These are phyloP conservation scores for Scelioninae gen. 2 DNA, from an alignment of 2,888 invertebrate genomes.

Conservation along the genomic window DNA sequence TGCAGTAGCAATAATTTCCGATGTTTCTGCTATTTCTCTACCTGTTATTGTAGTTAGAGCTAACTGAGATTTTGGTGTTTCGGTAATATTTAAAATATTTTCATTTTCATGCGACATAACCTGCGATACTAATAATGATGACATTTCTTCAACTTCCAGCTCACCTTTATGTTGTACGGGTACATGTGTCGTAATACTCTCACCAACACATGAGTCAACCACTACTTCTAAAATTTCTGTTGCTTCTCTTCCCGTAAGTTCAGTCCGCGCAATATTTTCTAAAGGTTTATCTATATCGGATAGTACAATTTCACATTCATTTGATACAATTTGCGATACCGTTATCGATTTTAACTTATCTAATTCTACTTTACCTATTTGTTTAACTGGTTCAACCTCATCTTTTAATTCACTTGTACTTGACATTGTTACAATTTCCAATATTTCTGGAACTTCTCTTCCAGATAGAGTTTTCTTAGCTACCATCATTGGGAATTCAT, in stretches of 20 bases:
- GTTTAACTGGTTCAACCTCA: slow-evolving; percentile 61
- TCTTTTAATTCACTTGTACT: slow-evolving; percentile 5
- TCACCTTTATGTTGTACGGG: slow-evolving; percentile 65
- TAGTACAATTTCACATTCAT: slow-evolving; percentile 61
- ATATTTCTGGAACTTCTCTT: slow-evolving; percentile 75
- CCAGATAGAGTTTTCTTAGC: slow-evolving; percentile 58
- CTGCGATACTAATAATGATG: slow-evolving; percentile 67
- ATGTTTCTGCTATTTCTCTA: slow-evolving; percentile 74
- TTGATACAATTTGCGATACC: slow-evolving; percentile 63
- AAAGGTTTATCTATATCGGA: not conserved
- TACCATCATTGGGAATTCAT: not conserved
- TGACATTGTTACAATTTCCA: slow-evolving; percentile 65
- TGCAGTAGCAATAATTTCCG: slow-evolving; percentile 65
- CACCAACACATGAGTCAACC: slow-evolving; percentile 36
- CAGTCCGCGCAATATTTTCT: slow-evolving; percentile 39
- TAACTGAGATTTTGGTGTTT: slow-evolving; percentile 56
- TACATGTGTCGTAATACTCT: slow-evolving; percentile 46
- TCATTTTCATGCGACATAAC: slow-evolving; percentile 68
- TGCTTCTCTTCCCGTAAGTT: slow-evolving; percentile 71
- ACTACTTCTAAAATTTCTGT: slow-evolving; percentile 69
- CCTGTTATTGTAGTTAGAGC: slow-evolving; percentile 72
- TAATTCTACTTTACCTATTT: slow-evolving; percentile 65
- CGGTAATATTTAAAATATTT: slow-evolving; percentile 66
- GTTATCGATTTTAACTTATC: slow-evolving; percentile 64
- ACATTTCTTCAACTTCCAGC: slow-evolving; percentile 66